A percentile compares a stretch with the other conserved stretches of the same genome.
phyloP scores from a whole-genome alignment of 2,113 vertebrate genomes.

The Macroglossus sobrinus region DNA sequence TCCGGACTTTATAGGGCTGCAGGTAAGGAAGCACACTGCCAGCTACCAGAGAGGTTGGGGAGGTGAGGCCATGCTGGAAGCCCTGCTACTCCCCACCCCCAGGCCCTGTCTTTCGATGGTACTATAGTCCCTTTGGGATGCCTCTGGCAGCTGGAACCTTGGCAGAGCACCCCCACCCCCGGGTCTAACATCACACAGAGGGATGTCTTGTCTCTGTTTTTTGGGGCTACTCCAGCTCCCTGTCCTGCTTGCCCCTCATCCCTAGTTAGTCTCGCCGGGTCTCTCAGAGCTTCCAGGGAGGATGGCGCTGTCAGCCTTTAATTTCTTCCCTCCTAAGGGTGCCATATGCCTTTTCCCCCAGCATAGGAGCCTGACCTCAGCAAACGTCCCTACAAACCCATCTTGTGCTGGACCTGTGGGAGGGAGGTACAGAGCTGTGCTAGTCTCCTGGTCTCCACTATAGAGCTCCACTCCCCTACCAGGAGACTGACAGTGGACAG shows the following conservation, averaged over 20 bases:
- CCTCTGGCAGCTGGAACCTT: neutral
- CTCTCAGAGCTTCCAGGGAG: neutral
- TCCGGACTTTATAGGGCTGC: neutral
- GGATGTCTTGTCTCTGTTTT: neutral
- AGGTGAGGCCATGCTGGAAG: neutral
- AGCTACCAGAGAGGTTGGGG: neutral
- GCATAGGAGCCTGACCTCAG: neutral
- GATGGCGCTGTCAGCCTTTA: neutral
- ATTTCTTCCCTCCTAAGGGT: neutral
- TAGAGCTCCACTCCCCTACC: neutral
- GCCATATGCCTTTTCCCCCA: neutral
- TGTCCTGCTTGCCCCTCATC: neutral
- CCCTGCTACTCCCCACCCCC: neutral
- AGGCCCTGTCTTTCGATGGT: neutral
- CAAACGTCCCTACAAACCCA: neutral
- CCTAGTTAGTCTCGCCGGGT: neutral
- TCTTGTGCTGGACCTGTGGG: neutral
- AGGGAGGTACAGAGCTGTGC: neutral
- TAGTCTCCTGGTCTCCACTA: neutral
- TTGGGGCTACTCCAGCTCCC: neutral
- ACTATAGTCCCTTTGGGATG: neutral
- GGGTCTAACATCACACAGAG: neutral
- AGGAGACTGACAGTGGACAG: neutral
- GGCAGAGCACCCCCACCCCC: neutral
- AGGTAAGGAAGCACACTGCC: neutral